Conservation (phyloP, 2,113 vertebrate species). For the Grammomys surdaster region DNA sequence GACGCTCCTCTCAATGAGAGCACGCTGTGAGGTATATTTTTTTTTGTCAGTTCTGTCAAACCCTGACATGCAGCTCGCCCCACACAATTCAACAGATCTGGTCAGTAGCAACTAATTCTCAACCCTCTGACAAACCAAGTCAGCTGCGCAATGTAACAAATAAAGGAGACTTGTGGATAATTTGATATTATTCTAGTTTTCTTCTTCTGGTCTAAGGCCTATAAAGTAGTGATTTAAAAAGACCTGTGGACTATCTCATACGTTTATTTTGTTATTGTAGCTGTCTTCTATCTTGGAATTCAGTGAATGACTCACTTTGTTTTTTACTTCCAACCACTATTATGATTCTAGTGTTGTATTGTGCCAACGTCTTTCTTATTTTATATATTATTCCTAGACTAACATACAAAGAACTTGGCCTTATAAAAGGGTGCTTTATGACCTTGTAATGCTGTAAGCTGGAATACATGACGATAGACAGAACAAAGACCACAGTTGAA, state of each 20-base stretch:
- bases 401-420: neutral
- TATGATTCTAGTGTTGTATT: neutral
- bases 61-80: neutral
- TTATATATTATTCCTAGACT: slow-evolving; percentile 4
- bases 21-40: neutral
- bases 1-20: neutral
- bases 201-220: neutral
- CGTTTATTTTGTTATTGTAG: neutral
- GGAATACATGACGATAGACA: neutral
- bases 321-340: neutral
- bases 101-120: neutral
- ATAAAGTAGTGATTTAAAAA: slow-evolving; percentile 53
- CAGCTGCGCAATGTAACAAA: neutral
- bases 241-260: neutral
- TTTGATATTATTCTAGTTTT: slow-evolving; percentile 5
- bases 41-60: slow-evolving; percentile 53
- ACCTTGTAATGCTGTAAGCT: neutral
- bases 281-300: neutral
- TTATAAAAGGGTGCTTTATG: neutral
- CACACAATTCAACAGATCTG: slow-evolving; percentile 33
- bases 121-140: neutral
- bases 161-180: neutral
- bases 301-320: neutral
- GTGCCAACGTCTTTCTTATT: neutral
- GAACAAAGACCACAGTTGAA: neutral